Percentiles rank a stretch among this genome's conserved stretches.
Conservation (phyloP, 2,113 vertebrate species). For the Phyllopteryx taeniolatus region DNA sequence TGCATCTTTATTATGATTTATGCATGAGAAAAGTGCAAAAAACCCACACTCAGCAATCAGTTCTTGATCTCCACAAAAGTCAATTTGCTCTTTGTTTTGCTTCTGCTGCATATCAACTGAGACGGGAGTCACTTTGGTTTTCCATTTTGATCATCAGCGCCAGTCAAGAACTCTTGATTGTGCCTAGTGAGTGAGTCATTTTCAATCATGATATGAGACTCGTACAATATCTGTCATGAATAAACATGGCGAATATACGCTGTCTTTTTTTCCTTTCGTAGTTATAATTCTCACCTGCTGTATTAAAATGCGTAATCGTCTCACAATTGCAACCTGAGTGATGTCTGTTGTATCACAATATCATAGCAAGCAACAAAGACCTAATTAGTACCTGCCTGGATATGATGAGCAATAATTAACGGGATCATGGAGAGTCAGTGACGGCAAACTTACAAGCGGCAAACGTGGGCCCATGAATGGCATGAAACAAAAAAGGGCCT, state of each 20-base stretch:
- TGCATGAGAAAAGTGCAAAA: constrained; percentile 43
- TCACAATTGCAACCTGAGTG: constrained; percentile 68
- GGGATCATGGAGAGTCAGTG: constrained; percentile 53
- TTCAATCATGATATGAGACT: constrained; percentile 51
- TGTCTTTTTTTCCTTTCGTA: constrained; percentile 20
- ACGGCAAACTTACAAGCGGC: constrained; percentile 53
- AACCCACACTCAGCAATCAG: constrained; percentile 59
- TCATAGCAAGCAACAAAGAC: constrained; percentile 69
- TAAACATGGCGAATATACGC: constrained; percentile 53
- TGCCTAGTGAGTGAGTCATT: constrained; percentile 38
- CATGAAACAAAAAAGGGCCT: constrained; percentile 35
- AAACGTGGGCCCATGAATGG: constrained; percentile 42
- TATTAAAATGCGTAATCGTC: constrained; percentile 63
- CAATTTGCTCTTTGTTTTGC: constrained; percentile 50
- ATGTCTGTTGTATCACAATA: constrained; percentile 70
- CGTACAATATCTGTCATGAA: constrained; percentile 36
- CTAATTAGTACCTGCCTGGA: constrained; percentile 77
- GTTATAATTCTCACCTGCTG: constrained; percentile 56
- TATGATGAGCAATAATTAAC: constrained; percentile 74
- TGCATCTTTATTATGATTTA: constrained; percentile 32
- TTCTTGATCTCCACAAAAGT: constrained; percentile 49
- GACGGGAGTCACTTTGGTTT: constrained; percentile 45
- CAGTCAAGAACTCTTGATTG: constrained; percentile 60
- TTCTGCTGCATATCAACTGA: constrained; percentile 24
- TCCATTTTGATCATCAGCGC: constrained; percentile 46